Base-by-base conservation (phyloP, 2,888 invertebrate genomes). In the Cerastis rubricosa region DNA sequence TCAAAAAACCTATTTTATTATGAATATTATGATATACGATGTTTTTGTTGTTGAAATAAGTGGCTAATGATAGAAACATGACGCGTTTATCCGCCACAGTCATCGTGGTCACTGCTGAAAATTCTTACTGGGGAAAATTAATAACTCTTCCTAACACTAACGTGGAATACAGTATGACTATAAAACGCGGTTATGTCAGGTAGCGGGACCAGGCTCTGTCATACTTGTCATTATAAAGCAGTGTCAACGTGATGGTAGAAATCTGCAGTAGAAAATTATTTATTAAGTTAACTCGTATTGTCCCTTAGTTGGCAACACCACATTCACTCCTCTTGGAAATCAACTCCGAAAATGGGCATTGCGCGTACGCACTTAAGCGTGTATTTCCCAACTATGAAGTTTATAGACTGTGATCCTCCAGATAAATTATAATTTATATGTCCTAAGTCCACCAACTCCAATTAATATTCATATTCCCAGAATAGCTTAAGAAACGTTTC, bases 201-300 rank as follows among this genome's bases (percentile, higher is more conserved):
- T 64, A 70, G 61, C 47, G 43, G 57, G 40, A 65, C 40, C 61
- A 72, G 68, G 68, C 47, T 19, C 51, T 43, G 47, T 51, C 71
- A 74, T 74, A 71, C 54, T 59, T 85, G 54, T 61, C 47, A 63
- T 63, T 64, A 51, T 84, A 79, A 84, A 83, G 45, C 65, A 61
- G 22, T 83, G 71, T 25, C 61, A 83, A 54, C 67, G 63, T 71
- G n/a, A 84, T 51, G 68, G 9, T 78, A 73, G 73, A 86, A 72
- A 83, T 74, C 43, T 65, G 45, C 59, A 68, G 61, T 71, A 70
- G 57, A 86, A 84, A 83, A 84, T 84, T 47, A 79, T 86, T 84
- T 84, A 83, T 78, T 68, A n/a, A 29, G 51, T 73, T 85, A 76
- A 65, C 57, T 69, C 47, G 40, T 83, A 77, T 83, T 83, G 69